Evolutionary conservation across 2,888 invertebrate genomes (phyloP).

Genomic region (Philopedon plagiatum): DNA sequence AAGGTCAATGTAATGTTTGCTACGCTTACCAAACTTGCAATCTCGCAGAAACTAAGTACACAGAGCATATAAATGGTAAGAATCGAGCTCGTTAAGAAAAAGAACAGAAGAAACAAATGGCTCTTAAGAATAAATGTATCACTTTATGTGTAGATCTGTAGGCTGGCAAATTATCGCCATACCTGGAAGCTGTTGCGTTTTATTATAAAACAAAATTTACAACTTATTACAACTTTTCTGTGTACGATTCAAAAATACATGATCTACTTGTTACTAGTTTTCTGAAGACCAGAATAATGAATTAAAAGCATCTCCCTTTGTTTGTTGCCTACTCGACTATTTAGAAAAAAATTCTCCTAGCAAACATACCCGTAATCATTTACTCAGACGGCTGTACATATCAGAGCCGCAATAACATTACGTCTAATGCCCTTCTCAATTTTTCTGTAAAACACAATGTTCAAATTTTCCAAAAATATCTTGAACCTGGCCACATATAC

Average conservation of each 20-base stretch:
- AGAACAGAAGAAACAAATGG: background rate
- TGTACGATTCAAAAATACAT: slow-evolving; percentile 54
- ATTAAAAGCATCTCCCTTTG: slow-evolving; percentile 32
- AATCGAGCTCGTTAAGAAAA: background rate
- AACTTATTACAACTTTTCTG: slow-evolving; percentile 57
- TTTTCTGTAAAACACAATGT: slow-evolving; percentile 28
- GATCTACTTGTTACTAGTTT: slow-evolving; percentile 55
- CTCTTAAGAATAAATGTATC: background rate
- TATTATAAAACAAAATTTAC: slow-evolving; percentile 60
- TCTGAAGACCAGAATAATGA: slow-evolving; percentile 40
- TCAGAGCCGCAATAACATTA: slow-evolving; percentile 49
- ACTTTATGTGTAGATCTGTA: slow-evolving; percentile 3
- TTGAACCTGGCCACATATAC: slow-evolving; percentile 50
- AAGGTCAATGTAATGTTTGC: slow-evolving; percentile 52
- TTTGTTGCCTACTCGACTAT: slow-evolving; percentile 39
- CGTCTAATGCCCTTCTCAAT: slow-evolving; percentile 50
- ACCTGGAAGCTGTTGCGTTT: slow-evolving; percentile 47
- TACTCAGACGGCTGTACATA: slow-evolving; percentile 52
- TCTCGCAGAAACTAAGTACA: slow-evolving; percentile 47
- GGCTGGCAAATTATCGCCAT: slow-evolving; percentile 26
- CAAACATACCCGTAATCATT: slow-evolving; percentile 48
- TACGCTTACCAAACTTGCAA: slow-evolving; percentile 53
- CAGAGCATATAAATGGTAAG: background rate
- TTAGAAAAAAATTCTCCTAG: slow-evolving; percentile 32
- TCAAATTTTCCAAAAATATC: no score